Evolutionary conservation across 2,113 vertebrate species (phyloP).

Genomic region (Spheniscus mendiculus): DNA sequence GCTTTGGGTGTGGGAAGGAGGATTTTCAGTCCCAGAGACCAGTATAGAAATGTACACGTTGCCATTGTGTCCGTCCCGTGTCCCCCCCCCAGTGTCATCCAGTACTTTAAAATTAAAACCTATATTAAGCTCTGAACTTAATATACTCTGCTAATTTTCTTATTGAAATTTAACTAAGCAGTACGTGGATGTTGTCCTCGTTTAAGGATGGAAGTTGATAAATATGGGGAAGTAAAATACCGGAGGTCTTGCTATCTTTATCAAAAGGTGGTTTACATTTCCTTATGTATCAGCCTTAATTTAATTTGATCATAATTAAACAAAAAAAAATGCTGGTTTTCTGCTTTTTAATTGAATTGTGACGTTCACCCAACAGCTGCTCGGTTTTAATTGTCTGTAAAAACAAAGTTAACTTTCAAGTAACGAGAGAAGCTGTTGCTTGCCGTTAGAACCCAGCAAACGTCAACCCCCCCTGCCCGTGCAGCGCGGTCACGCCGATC

Average conservation of each 20-base stretch:
- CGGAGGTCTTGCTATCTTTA: background rate
- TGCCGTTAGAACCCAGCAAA: accelerated
- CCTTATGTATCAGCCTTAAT: background rate
- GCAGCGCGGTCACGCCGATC: accelerated
- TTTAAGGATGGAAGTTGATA: background rate
- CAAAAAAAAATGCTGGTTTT: too few relatives aligned
- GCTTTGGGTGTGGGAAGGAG: accelerated
- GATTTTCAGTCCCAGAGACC: background rate
- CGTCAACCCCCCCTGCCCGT: background rate
- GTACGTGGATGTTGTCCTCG: accelerated
- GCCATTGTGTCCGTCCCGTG: too few relatives aligned
- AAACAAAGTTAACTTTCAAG: background rate
- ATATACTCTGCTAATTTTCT: background rate
- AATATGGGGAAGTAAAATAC: background rate
- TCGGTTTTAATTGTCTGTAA: background rate
- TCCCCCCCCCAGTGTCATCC: background rate
- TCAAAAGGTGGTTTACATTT: background rate
- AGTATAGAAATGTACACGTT: accelerated
- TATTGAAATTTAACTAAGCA: background rate
- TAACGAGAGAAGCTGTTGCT: background rate
- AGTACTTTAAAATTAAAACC: background rate
- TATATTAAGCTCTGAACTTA: background rate
- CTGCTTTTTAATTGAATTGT: too few relatives aligned
- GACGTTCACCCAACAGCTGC: too few relatives aligned
- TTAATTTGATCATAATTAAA: background rate